Conservation (phyloP, 2,888 invertebrate species). For the Eulithis prunata region DNA sequence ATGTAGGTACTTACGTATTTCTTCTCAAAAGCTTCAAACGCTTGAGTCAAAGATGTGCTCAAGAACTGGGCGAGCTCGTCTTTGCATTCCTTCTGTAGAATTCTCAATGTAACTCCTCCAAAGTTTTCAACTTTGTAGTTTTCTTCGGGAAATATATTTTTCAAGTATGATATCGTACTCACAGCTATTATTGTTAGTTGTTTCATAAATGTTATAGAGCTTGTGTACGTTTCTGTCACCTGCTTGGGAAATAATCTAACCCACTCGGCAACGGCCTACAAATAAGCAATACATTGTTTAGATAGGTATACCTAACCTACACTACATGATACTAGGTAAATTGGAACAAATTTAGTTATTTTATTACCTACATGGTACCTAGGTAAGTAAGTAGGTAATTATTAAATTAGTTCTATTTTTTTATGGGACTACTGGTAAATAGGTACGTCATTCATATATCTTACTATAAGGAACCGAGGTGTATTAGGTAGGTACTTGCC, state of each 20-base stretch:
- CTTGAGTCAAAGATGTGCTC: constrained; percentile 60
- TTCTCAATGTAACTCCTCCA: constrained; percentile 57
- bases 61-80: constrained; percentile 69
- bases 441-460: too few relatives aligned
- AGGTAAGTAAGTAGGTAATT: too few relatives aligned
- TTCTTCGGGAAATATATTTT: constrained; percentile 63
- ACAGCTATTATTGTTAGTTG: constrained; percentile 68
- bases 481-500: constrained; percentile 37
- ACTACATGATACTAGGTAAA: too few relatives aligned
- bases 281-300: too few relatives aligned
- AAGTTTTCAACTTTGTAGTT: constrained; percentile 60
- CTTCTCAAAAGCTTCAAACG: constrained; percentile 75
- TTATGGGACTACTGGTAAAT: too few relatives aligned
- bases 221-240: constrained; percentile 66
- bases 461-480: too few relatives aligned
- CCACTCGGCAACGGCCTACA: constrained; percentile 65
- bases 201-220: constrained; percentile 72
- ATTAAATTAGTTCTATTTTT: too few relatives aligned
- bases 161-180: constrained; percentile 67
- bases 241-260: constrained; percentile 62
- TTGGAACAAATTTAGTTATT: too few relatives aligned
- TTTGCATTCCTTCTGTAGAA: constrained; percentile 65
- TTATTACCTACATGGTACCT: too few relatives aligned
- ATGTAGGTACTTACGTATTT: constrained; percentile 66
- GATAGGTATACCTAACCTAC: too few relatives aligned